Evolutionary conservation across 2,888 invertebrate species (phyloP).

Genomic region (Meliscaeva auricollis): DNA sequence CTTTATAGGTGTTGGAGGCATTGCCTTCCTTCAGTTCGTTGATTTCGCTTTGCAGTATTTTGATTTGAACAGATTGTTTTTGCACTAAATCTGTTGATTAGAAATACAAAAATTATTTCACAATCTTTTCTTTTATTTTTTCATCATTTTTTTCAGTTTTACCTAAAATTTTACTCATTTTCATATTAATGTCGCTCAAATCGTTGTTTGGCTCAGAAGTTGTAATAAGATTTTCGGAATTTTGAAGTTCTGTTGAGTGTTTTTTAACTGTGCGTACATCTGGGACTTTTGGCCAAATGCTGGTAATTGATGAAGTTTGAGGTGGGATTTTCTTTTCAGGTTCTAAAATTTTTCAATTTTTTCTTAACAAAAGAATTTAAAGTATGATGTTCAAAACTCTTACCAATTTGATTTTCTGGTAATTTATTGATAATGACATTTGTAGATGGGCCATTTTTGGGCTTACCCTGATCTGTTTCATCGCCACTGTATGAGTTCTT

Average conservation of each 20-base stretch:
- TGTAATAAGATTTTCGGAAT: constrained; percentile 82
- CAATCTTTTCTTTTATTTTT: neutral
- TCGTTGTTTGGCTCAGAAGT: constrained; percentile 78
- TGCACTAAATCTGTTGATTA: constrained; percentile 84
- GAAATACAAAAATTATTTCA: neutral
- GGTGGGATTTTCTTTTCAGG: constrained; percentile 67
- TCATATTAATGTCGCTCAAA: constrained; percentile 79
- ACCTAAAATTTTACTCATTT: constrained; percentile 83
- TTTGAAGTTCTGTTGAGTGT: constrained; percentile 82
- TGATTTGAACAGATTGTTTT: constrained; percentile 85
- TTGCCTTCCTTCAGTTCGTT: constrained; percentile 79
- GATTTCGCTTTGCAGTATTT: constrained; percentile 84
- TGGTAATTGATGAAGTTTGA: constrained; percentile 35
- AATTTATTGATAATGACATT: constrained; percentile 53
- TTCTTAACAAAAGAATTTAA: neutral
- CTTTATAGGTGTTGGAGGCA: constrained; percentile 77
- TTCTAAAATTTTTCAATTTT: constrained; percentile 62
- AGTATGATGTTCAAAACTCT: neutral
- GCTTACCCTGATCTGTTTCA: constrained; percentile 75
- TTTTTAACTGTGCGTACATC: constrained; percentile 80
- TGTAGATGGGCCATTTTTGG: constrained; percentile 61
- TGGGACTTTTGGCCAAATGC: constrained; percentile 80
- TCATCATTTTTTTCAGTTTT: constrained; percentile 11
- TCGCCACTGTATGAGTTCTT: constrained; percentile 79
- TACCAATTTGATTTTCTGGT: constrained; percentile 61